Conservation (phyloP, 2,888 invertebrate genomes). For the Heliothis peltigera region DNA sequence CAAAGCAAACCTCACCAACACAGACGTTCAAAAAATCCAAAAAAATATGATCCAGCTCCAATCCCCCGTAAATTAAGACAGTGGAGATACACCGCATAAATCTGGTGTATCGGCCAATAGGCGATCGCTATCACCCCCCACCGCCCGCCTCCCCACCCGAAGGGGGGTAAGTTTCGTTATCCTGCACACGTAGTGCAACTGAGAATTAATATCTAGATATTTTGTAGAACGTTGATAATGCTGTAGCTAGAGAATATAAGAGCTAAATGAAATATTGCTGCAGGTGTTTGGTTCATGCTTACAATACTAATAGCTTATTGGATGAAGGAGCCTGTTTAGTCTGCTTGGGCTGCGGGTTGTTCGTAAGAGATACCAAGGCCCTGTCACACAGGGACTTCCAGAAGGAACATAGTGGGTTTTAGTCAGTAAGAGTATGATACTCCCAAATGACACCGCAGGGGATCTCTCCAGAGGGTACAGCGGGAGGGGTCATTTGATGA, state of each 20-base stretch:
- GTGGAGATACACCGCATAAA: constrained; percentile 72
- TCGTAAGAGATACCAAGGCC: no score
- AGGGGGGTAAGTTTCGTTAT: constrained; percentile 55
- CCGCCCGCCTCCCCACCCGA: constrained; percentile 32
- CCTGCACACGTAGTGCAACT: constrained; percentile 61
- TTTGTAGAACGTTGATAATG: constrained; percentile 43
- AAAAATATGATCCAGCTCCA: constrained; percentile 45
- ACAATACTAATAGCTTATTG: neutral
- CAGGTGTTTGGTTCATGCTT: constrained; percentile 1
- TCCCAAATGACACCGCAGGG: no score
- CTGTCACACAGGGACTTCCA: no score
- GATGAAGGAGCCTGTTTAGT: no score
- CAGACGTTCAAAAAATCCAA: neutral
- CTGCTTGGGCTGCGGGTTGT: no score
- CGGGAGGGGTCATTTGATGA: no score
- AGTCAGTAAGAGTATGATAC: no score
- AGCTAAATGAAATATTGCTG: constrained; percentile 9
- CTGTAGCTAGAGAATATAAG: constrained; percentile 21
- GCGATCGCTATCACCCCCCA: constrained; percentile 67
- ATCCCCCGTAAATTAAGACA: constrained; percentile 72
- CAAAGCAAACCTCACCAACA: neutral
- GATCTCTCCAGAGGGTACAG: no score
- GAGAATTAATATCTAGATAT: constrained; percentile 54
- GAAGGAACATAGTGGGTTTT: no score
- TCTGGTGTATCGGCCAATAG: constrained; percentile 74